These are phyloP conservation scores for Lobophora halterata DNA, from an alignment of 2,888 invertebrate species.

Conservation along the genomic window DNA sequence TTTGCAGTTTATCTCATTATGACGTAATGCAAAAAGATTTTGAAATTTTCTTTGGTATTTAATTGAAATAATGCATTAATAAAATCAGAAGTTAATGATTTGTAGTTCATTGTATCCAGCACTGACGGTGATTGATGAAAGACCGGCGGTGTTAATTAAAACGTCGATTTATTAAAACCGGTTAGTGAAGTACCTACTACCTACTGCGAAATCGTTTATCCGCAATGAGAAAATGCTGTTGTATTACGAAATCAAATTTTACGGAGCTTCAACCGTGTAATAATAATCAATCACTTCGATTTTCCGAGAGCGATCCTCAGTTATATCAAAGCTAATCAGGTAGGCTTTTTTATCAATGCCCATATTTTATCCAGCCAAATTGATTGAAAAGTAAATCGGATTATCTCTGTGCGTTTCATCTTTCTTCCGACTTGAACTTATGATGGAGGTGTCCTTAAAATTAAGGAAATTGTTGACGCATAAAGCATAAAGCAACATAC, in stretches of 20 bases:
- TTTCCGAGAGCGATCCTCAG: conserved; percentile 13
- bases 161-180: conserved; percentile 31
- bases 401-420: conserved; percentile 8
- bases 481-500: no score
- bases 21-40: no score
- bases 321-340: conserved; percentile 18
- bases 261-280: conserved; percentile 17
- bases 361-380: conserved; percentile 11
- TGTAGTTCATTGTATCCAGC: conserved; percentile 47
- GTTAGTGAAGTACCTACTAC: no score
- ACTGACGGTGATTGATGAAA: conserved; percentile 41
- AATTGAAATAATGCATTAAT: conserved; percentile 39
- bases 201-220: conserved; percentile 25
- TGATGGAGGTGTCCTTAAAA: conserved; percentile 3
- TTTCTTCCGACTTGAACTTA: conserved; percentile 4
- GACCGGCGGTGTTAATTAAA: conserved; percentile 42
- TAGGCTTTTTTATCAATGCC: conserved; percentile 15
- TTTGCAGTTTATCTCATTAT: conserved; percentile 25
- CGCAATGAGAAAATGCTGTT: conserved; percentile 21
- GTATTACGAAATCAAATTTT: conserved; percentile 11
- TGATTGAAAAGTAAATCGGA: conserved; percentile 24
- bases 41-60: no score
- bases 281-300: conserved; percentile 15
- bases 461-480: conserved; percentile 4
- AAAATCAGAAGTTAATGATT: conserved; percentile 59